These are phyloP conservation scores for Meleagris gallopavo DNA, from an alignment of 2,113 vertebrate genomes.

Conservation along the genomic window DNA sequence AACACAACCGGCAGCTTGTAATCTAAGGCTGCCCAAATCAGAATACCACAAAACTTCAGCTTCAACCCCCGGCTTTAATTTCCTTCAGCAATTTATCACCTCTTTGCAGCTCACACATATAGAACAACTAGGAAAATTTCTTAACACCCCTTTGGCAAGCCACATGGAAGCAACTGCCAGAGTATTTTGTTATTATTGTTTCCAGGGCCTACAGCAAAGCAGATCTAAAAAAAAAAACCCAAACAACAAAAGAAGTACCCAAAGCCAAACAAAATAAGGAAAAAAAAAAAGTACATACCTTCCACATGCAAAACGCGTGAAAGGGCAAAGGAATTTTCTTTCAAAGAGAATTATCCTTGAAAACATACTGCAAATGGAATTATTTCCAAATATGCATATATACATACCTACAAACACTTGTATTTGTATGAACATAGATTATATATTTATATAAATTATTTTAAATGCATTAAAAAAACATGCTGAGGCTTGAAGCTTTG, in stretches of 20 bases:
- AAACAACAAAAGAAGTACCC: slow-evolving; percentile 51
- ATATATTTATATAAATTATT: neutral
- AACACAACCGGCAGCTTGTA: slow-evolving; percentile 47
- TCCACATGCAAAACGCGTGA: slow-evolving; percentile 30
- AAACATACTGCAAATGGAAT: neutral
- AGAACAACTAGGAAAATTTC: slow-evolving; percentile 76
- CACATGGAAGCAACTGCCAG: slow-evolving; percentile 61
- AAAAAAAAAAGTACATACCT: slow-evolving; percentile 16
- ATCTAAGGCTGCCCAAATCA: slow-evolving; percentile 35
- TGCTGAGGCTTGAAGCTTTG: neutral
- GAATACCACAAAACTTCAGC: slow-evolving; percentile 57
- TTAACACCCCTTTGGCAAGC: slow-evolving; percentile 80
- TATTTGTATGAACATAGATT: neutral
- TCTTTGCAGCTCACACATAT: slow-evolving; percentile 81
- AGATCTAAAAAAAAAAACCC: slow-evolving; percentile 4
- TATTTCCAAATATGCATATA: neutral
- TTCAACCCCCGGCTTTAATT: slow-evolving; percentile 71
- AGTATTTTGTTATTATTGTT: slow-evolving; percentile 74
- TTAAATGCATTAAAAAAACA: neutral
- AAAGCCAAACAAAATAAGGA: slow-evolving; percentile 20
- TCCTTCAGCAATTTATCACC: slow-evolving; percentile 85
- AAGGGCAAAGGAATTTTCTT: slow-evolving; percentile 22
- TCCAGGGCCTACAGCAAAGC: slow-evolving; percentile 73
- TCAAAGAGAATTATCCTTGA: neutral
- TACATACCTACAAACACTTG: neutral